Evolutionary conservation across 2,888 invertebrate genomes (phyloP), one percentile per base, ranked within the genome.

Genomic region (Netelia inedita): DNA sequence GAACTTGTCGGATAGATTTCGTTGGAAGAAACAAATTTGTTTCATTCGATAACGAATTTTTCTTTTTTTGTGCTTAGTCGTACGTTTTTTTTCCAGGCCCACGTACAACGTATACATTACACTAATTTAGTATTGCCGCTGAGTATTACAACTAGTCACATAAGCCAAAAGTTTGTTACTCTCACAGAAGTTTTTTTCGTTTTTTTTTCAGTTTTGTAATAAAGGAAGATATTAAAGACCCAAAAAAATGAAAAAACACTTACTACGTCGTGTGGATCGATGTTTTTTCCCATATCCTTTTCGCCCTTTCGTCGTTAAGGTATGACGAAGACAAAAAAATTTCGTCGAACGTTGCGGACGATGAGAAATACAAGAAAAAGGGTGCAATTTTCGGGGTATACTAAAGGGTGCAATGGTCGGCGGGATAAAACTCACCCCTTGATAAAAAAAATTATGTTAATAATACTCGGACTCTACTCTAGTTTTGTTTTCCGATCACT

Each of bases 91-190:
- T 82, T 85, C 76, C 82, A 81, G 69, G 72, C 66, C 85, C 82
- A 75, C 82, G 83, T 83, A 87, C 82, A 88, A 87, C 88, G 89
- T 90, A 92, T 86, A 90, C 87, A 90, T 89, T 89, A 90, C 90
- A 90, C 89, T 92, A 92, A 92, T 91, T 92, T 92, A 92, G 91
- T 92, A 92, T 92, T 92, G 92, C 92, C 92, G 92, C 91, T 90
- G 92, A 92, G 92, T 92, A 92, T 92, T 92, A 92, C 90, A 92
- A 92, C 92, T 92, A 92, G 92, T 92, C 92, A 92, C 90, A 91
- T 92, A 92, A 92, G 92, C 92, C 92, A 92, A 92, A 92, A 92
- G 91, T 92, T 92, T 92, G 92, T 92, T 92, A 91, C 91, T 91
- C 91, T 91, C 92, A 90, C 91, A 91, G 85, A 91, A 90, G 90